These are phyloP conservation scores for Solen grandis DNA, from an alignment of 1,140 invertebrate genomes.

Conservation along the genomic window DNA sequence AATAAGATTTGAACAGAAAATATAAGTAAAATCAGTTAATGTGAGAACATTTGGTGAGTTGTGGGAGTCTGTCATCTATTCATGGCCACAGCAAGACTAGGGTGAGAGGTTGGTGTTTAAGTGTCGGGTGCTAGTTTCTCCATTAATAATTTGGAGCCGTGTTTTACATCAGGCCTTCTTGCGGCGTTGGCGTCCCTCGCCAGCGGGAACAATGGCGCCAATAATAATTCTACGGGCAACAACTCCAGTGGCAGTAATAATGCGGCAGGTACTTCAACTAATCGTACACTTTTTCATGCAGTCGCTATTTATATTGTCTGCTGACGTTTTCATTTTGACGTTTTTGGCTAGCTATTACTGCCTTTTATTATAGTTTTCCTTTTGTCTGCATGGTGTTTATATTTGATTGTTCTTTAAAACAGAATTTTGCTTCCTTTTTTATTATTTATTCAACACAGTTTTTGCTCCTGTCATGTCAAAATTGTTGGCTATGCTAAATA, in stretches of 20 bases:
- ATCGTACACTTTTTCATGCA: conserved; percentile 40
- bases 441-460: not conserved
- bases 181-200: conserved; percentile 66
- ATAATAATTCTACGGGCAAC: conserved; percentile 44
- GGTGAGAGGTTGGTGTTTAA: too few relatives aligned
- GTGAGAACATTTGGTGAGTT: too few relatives aligned
- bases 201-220: conserved; percentile 52
- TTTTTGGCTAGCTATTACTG: conserved; percentile 50
- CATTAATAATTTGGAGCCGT: conserved; percentile 14
- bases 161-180: conserved; percentile 62
- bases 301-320: conserved; percentile 58
- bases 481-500: too few relatives aligned
- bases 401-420: conserved; percentile 14
- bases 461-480: too few relatives aligned
- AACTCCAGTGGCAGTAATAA: conserved; percentile 53
- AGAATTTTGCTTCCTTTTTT: conserved; percentile 29
- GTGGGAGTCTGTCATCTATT: too few relatives aligned
- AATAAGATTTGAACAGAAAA: too few relatives aligned
- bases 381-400: conserved; percentile 40
- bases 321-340: conserved; percentile 33
- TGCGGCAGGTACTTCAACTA: conserved; percentile 49
- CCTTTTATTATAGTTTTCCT: conserved; percentile 13
- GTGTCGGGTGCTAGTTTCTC: too few relatives aligned
- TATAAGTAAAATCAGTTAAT: too few relatives aligned
- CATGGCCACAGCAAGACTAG: too few relatives aligned